phyloP scores from a whole-genome alignment of 2,797 vertebrate species.

The Gorsachius magnificus region DNA sequence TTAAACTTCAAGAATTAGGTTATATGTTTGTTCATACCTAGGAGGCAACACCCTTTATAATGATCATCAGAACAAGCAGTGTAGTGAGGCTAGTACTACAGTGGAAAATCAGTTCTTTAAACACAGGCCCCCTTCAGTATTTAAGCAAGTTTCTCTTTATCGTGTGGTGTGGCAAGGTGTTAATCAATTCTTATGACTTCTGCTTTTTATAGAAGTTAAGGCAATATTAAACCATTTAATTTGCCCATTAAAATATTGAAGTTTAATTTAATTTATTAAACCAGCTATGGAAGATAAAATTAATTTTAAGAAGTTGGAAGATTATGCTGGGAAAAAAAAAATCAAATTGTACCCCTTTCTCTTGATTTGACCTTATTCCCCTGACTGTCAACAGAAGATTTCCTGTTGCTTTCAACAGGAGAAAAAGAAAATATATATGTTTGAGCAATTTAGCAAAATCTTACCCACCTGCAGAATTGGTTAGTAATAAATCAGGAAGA shows the following conservation, averaged over 20 bases:
- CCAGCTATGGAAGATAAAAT: neutral
- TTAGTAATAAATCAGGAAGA: neutral
- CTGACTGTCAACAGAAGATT: neutral
- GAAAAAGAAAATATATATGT: neutral
- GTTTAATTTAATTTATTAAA: neutral
- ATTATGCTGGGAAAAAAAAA: neutral
- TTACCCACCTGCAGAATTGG: neutral
- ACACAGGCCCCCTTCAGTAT: neutral
- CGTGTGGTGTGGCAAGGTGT: accelerated
- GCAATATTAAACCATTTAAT: neutral
- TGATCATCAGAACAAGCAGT: neutral
- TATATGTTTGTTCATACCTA: neutral
- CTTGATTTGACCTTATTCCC: neutral
- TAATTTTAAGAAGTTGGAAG: neutral
- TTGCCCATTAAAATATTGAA: neutral
- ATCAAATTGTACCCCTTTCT: accelerated
- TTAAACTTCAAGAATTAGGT: neutral
- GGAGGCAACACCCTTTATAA: neutral
- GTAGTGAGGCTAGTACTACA: neutral
- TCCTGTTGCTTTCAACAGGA: neutral
- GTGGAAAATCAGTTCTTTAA: neutral
- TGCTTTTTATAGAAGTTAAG: neutral
- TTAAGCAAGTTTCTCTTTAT: neutral
- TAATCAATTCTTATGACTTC: neutral
- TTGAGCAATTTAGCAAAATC: neutral